Conservation (phyloP, 2,888 invertebrate genomes). For the Morpho achilles region DNA sequence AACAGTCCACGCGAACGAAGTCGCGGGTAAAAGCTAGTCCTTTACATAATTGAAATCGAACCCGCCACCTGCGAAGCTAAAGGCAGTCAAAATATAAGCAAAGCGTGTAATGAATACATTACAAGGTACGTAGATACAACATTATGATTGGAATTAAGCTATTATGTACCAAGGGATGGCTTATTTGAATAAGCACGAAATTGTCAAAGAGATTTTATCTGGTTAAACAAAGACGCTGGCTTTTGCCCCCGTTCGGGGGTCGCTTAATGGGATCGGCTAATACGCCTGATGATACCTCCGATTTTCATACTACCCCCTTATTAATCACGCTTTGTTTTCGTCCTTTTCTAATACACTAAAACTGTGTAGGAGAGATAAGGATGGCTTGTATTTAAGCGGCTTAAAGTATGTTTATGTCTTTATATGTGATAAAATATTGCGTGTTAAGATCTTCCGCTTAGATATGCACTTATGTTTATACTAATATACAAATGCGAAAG, state of each 20-base stretch:
- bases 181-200: slow-evolving; percentile 77
- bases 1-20: no score
- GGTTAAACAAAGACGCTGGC: slow-evolving; percentile 74
- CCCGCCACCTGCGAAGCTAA: no score
- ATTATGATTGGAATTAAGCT: slow-evolving; percentile 58
- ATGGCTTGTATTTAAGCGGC: slow-evolving; percentile 46
- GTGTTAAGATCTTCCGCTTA: slow-evolving; percentile 26
- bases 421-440: slow-evolving; percentile 13
- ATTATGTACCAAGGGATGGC: slow-evolving; percentile 66
- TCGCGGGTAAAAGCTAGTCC: no score
- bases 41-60: no score
- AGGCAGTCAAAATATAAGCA: no score
- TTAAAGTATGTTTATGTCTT: slow-evolving; percentile 39
- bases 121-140: slow-evolving; percentile 19
- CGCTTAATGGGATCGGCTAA: slow-evolving; percentile 73
- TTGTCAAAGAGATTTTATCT: slow-evolving; percentile 80
- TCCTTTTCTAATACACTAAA: slow-evolving; percentile 17
- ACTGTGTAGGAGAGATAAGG: slow-evolving; percentile 28
- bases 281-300: slow-evolving; percentile 71
- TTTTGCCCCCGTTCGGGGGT: slow-evolving; percentile 71
- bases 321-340: slow-evolving; percentile 53
- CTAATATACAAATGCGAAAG: neutral
- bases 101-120: no score
- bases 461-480: no score
- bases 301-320: slow-evolving; percentile 59